These are phyloP conservation scores for Anas bahamensis DNA, from an alignment of 2,797 vertebrate genomes.

Conservation along the genomic window DNA sequence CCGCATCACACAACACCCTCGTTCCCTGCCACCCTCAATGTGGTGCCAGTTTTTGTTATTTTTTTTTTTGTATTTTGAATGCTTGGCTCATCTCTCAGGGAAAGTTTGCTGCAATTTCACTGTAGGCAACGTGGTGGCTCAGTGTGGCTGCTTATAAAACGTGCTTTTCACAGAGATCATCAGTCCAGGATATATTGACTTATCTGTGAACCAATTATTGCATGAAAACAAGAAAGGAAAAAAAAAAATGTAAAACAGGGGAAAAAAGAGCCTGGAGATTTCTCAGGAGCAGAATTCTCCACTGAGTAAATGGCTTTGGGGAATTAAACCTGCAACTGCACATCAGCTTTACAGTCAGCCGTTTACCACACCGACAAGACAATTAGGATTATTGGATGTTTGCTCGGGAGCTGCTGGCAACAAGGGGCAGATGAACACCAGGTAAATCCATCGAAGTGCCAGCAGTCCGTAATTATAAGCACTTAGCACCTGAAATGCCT, in stretches of 20 bases:
- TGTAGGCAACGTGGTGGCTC: not conserved
- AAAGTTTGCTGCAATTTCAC: not conserved
- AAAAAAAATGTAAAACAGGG: too few species aligned
- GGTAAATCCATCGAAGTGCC: not conserved
- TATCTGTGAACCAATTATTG: not conserved
- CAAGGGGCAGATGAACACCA: not conserved
- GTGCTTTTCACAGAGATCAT: not conserved
- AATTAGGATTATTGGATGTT: not conserved
- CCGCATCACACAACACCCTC: fast-evolving
- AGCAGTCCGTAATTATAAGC: not conserved
- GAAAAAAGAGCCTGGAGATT: not conserved
- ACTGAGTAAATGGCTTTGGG: not conserved
- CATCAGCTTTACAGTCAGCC: not conserved
- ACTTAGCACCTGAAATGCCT: not conserved
- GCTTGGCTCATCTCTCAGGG: not conserved
- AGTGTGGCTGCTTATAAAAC: not conserved
- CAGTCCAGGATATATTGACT: not conserved
- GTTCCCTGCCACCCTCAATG: fast-evolving
- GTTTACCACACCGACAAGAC: not conserved
- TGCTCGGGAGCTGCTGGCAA: not conserved
- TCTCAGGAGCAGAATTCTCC: not conserved
- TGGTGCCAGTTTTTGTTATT: not conserved
- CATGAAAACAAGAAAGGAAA: not conserved
- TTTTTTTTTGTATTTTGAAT: not conserved
- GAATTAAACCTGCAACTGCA: not conserved